phyloP scores from a whole-genome alignment of 2,888 invertebrate species.

The Carterocephalus palaemon region DNA sequence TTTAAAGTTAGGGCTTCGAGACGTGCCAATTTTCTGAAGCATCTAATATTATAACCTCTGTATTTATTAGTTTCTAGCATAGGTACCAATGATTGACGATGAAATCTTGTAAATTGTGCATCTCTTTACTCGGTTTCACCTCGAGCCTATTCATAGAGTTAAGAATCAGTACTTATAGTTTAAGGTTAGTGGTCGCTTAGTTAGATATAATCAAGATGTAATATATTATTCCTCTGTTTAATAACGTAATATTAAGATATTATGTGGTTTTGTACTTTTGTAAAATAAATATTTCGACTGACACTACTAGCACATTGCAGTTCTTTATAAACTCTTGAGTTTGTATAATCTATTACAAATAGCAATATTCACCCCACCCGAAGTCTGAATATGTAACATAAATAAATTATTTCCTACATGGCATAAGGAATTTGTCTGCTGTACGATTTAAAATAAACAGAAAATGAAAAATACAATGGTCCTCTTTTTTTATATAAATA shows the following conservation, averaged over 20 bases:
- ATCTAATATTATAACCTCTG: conserved; percentile 11
- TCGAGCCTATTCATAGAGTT: conserved; percentile 31
- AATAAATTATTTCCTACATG: conserved; percentile 8
- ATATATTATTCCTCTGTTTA: conserved; percentile 4
- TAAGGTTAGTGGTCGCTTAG: conserved; percentile 28
- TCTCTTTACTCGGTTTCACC: conserved; percentile 73
- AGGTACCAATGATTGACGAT: conserved; percentile 40
- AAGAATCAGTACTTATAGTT: conserved; percentile 12
- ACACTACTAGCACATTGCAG: conserved; percentile 6
- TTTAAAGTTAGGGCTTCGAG: conserved; percentile 17
- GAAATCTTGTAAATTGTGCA: conserved; percentile 72
- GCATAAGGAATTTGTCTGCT: conserved; percentile 13
- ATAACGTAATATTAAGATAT: too few relatives aligned
- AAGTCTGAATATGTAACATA: conserved; percentile 23
- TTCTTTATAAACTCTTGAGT: too few relatives aligned
- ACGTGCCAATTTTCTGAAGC: conserved; percentile 8
- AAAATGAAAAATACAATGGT: conserved; percentile 1
- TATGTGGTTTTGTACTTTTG: conserved; percentile 19
- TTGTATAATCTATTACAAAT: neutral
- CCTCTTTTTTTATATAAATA: neutral
- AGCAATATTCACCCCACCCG: conserved; percentile 17
- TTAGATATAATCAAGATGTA: conserved; percentile 10
- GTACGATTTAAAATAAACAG: conserved; percentile 22
- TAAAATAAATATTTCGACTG: conserved; percentile 15
- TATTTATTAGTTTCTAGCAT: conserved; percentile 26